Percentiles rank a stretch among this genome's conserved stretches.
These are phyloP conservation scores for Tringa solitaria DNA, from an alignment of 2,113 vertebrate genomes.

Conservation along the genomic window DNA sequence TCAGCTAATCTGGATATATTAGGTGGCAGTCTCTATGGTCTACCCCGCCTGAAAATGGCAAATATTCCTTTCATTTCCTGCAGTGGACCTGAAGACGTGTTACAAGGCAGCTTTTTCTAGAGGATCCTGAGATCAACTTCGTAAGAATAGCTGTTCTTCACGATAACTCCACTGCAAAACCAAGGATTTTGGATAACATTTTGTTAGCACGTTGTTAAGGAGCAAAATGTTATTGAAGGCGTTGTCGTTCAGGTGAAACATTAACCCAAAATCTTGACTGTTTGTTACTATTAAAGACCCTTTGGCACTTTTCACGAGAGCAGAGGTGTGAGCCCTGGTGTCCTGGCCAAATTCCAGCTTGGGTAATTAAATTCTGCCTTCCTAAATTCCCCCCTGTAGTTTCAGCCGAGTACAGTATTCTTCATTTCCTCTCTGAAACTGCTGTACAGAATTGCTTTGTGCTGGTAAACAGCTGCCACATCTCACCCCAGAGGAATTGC, in stretches of 20 bases:
- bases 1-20: constrained; percentile 4
- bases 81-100: not conserved
- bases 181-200: not conserved
- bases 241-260: not conserved
- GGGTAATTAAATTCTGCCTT: constrained; percentile 68
- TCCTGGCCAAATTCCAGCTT: constrained; percentile 65
- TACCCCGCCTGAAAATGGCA: not conserved
- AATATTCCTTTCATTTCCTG: constrained; percentile 49
- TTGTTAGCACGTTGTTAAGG: not conserved
- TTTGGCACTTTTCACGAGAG: constrained; percentile 19
- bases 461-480: constrained; percentile 68
- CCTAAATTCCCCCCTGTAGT: constrained; percentile 61
- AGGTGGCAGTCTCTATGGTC: not conserved
- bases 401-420: constrained; percentile 40
- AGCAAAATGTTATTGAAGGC: not conserved
- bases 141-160: not conserved
- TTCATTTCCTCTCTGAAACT: constrained; percentile 61
- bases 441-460: constrained; percentile 59
- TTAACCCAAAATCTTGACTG: not conserved
- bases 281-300: constrained; percentile 45
- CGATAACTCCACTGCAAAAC: not conserved
- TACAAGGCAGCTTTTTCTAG: not conserved
- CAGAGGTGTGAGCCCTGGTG: constrained; percentile 64
- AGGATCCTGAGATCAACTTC: not conserved
- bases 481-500: constrained; percentile 48